These are phyloP conservation scores for Anabas testudineus DNA, from an alignment of 2,797 vertebrate species.

Conservation along the genomic window DNA sequence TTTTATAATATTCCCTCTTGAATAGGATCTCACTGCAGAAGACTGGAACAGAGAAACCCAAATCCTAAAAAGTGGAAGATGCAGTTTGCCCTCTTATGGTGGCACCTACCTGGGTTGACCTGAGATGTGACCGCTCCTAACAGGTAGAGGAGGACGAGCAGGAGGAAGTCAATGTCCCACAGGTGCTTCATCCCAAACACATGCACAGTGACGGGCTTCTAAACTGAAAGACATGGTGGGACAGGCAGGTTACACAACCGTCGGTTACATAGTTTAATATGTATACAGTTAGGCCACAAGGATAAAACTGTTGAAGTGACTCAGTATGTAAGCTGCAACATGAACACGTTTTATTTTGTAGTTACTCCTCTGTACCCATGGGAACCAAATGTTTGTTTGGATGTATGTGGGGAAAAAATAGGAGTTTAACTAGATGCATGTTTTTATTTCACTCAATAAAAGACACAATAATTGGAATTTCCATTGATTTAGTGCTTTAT, in stretches of 20 bases:
- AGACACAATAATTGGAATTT: constrained; percentile 78
- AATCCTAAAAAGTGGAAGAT: background rate
- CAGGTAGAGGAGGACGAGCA: constrained; percentile 78
- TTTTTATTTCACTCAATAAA: constrained; percentile 78
- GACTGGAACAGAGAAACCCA: background rate
- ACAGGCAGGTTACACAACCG: constrained; percentile 36
- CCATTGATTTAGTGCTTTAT: constrained; percentile 67
- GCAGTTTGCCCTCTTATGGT: background rate
- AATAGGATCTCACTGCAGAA: constrained; percentile 27
- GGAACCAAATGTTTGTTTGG: constrained; percentile 66
- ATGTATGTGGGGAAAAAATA: constrained; percentile 52
- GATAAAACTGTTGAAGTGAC: constrained; percentile 7
- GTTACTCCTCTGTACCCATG: constrained; percentile 55
- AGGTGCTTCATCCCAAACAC: constrained; percentile 81
- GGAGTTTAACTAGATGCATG: constrained; percentile 64
- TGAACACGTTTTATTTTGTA: constrained; percentile 32
- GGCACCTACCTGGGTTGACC: constrained; percentile 85
- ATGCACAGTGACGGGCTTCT: constrained; percentile 60
- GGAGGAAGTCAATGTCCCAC: constrained; percentile 75
- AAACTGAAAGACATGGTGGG: constrained; percentile 63
- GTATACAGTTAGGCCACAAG: background rate
- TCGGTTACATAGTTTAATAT: constrained; percentile 1
- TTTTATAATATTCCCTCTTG: constrained; percentile 37
- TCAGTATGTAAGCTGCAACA: background rate
- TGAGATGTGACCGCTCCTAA: constrained; percentile 78